A percentile compares a stretch with the other conserved stretches of the same genome.
Conservation (phyloP, 2,888 invertebrate genomes). For the Lapara coniferarum region DNA sequence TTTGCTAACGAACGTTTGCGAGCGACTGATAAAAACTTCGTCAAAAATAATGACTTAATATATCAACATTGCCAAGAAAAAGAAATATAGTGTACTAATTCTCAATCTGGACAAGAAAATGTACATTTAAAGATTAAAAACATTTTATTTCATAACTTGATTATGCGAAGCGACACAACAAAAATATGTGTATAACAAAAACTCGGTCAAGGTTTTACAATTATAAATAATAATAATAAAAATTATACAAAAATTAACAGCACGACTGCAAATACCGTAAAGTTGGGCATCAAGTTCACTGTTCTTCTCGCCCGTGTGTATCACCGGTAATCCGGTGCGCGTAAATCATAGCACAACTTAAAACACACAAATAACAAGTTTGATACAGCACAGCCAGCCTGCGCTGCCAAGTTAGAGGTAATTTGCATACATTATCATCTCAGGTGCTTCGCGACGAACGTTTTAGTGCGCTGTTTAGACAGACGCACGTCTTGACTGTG, state of each 20-base stretch:
- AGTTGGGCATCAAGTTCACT: conserved; percentile 58
- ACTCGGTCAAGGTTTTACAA: not conserved
- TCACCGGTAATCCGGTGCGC: conserved; percentile 53
- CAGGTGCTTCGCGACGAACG: conserved; percentile 58
- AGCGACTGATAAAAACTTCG: too few species aligned
- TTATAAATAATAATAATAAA: not conserved
- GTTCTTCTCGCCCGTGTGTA: conserved; percentile 40
- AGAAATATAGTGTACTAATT: too few species aligned
- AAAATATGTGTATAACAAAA: too few species aligned
- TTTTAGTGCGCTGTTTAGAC: conserved; percentile 22
- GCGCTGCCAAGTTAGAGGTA: conserved; percentile 67
- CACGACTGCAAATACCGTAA: conserved; percentile 29
- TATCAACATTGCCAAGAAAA: too few species aligned
- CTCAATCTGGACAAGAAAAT: too few species aligned
- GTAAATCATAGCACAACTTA: conserved; percentile 74
- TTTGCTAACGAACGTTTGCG: too few species aligned
- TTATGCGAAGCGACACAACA: too few species aligned
- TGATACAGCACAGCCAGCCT: conserved; percentile 72
- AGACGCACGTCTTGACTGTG: conserved; percentile 20
- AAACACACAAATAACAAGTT: conserved; percentile 83
- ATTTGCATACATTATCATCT: conserved; percentile 83
- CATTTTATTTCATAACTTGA: too few species aligned
- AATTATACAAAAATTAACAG: too few species aligned
- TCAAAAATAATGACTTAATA: too few species aligned
- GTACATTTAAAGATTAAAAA: too few species aligned